phyloP scores from a whole-genome alignment of 2,113 vertebrate species.

The Ardeotis arabs region DNA sequence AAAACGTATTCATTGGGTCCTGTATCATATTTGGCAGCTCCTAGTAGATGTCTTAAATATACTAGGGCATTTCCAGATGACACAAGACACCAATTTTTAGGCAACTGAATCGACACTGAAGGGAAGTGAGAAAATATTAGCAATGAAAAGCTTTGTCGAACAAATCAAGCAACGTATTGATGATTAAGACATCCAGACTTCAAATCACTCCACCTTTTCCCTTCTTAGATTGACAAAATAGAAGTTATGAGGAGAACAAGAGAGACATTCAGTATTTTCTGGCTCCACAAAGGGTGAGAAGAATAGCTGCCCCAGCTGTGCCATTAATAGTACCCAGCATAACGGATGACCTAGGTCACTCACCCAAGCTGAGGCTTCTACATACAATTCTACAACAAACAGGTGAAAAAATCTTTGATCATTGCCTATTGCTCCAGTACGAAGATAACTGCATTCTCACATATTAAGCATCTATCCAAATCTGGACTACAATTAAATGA shows the following conservation, averaged over 20 bases:
- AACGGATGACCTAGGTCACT: background rate
- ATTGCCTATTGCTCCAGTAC: background rate
- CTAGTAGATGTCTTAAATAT: background rate
- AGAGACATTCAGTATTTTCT: background rate
- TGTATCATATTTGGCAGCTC: background rate
- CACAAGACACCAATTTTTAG: background rate
- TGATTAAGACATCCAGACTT: background rate
- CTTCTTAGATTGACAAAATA: background rate
- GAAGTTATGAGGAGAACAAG: background rate
- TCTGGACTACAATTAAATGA: background rate
- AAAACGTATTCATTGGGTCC: background rate
- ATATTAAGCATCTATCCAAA: background rate
- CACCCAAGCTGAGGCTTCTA: background rate
- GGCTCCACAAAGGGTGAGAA: background rate
- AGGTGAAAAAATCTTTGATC: background rate
- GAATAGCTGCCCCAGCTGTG: background rate
- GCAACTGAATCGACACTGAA: background rate
- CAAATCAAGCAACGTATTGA: background rate
- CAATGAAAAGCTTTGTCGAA: background rate
- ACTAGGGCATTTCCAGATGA: background rate
- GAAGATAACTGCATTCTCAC: background rate
- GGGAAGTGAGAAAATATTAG: background rate
- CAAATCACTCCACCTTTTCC: background rate
- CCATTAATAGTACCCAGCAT: background rate
- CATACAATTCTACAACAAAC: background rate